A percentile compares a stretch with the other conserved stretches of the same genome.
Evolutionary conservation across 2,113 vertebrate genomes (phyloP).

Genomic region (Syngnathus floridae): DNA sequence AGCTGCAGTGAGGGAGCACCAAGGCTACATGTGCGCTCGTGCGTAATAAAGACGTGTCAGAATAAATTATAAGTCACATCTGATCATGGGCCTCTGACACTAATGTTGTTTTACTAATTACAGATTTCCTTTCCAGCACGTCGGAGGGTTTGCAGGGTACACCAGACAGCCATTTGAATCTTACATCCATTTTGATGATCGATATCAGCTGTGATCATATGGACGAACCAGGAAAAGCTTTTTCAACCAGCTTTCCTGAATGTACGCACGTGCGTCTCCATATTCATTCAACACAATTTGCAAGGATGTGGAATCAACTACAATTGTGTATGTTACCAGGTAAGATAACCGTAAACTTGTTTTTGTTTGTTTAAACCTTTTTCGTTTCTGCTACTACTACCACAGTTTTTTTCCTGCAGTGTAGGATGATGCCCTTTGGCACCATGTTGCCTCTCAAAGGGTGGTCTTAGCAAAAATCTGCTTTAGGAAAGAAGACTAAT

Average conservation of each 20-base stretch:
- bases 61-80: slow-evolving; percentile 37
- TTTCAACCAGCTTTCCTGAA: too few species aligned
- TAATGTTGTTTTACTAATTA: slow-evolving; percentile 40
- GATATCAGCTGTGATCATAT: slow-evolving; percentile 19
- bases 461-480: not conserved
- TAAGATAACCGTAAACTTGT: not conserved
- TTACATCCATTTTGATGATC: slow-evolving; percentile 17
- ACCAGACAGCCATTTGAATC: slow-evolving; percentile 29
- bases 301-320: too few species aligned
- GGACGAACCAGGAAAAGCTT: not conserved
- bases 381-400: too few species aligned
- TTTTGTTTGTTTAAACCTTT: too few species aligned
- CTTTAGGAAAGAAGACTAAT: not conserved
- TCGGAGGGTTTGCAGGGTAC: slow-evolving; percentile 29
- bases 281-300: too few species aligned
- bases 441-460: too few species aligned
- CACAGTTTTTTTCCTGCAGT: too few species aligned
- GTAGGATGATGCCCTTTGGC: too few species aligned
- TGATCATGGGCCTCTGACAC: slow-evolving; percentile 29
- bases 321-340: too few species aligned
- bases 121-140: slow-evolving; percentile 36
- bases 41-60: slow-evolving; percentile 58
- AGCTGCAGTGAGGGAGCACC: slow-evolving; percentile 36
- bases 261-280: too few species aligned
- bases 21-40: slow-evolving; percentile 43